Percentiles rank a stretch among this genome's conserved stretches.
Evolutionary conservation across 2,113 vertebrate species (phyloP).

Genomic region (Silurus glanis): DNA sequence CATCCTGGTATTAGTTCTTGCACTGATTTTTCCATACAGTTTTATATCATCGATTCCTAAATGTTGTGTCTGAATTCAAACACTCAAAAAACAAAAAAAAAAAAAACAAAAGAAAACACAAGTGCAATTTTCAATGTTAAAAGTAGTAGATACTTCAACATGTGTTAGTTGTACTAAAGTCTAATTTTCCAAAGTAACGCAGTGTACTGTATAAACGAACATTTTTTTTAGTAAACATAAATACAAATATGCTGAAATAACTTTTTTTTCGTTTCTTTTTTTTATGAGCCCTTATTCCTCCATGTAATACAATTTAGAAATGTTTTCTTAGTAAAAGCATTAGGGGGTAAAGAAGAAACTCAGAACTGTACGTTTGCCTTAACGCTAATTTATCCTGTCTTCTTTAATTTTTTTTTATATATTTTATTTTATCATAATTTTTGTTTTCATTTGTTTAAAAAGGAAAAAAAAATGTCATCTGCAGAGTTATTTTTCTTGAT

Average conservation of each 20-base stretch:
- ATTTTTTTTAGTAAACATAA: background rate
- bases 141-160: background rate
- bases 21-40: background rate
- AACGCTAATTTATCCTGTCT: slow-evolving; percentile 46
- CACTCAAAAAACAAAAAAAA: background rate
- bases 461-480: slow-evolving; percentile 60
- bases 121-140: background rate
- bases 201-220: background rate
- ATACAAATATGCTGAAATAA: background rate
- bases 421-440: slow-evolving; percentile 6
- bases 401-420: slow-evolving; percentile 8
- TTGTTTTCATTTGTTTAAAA: slow-evolving; percentile 50
- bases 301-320: slow-evolving; percentile 24
- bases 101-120: too few relatives aligned
- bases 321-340: slow-evolving; percentile 11
- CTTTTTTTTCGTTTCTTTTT: background rate
- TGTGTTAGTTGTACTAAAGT: too few relatives aligned
- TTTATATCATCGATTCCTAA: background rate
- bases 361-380: slow-evolving; percentile 46
- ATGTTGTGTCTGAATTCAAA: background rate
- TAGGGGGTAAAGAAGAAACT: slow-evolving; percentile 34
- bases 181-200: background rate
- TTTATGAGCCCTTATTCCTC: slow-evolving; percentile 45
- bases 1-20: background rate
- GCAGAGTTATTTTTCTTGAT: slow-evolving; percentile 71